phyloP scores from a whole-genome alignment of 1,140 invertebrate genomes.

The Olivierus martensii region DNA sequence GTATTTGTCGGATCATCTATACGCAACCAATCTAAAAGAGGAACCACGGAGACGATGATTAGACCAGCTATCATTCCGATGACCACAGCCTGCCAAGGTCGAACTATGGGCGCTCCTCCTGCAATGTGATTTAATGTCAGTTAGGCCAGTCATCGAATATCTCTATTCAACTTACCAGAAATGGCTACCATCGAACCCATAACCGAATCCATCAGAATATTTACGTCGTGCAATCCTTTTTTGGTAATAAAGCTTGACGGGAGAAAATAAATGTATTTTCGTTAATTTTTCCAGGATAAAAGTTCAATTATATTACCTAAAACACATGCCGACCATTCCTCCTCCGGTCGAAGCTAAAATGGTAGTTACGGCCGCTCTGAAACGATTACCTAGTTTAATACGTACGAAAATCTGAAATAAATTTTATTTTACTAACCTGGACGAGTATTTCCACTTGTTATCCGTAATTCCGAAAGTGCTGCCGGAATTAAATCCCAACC shows the following conservation, averaged over 20 bases:
- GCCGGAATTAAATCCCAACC: slow-evolving; percentile 33
- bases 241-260: slow-evolving; percentile 14
- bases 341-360: slow-evolving; percentile 25
- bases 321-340: slow-evolving; percentile 24
- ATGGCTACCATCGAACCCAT: slow-evolving; percentile 23
- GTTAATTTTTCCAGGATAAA: neutral
- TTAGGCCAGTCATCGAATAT: too few species aligned
- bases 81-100: slow-evolving; percentile 17
- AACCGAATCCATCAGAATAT: slow-evolving; percentile 19
- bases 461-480: slow-evolving; percentile 31
- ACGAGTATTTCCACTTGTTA: slow-evolving; percentile 32
- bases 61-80: slow-evolving; percentile 17
- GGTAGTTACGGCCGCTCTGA: slow-evolving; percentile 25
- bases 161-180: slow-evolving; percentile 15
- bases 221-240: slow-evolving; percentile 20
- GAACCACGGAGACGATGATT: slow-evolving; percentile 13
- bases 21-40: slow-evolving; percentile 13
- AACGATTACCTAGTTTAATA: neutral
- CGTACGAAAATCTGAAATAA: neutral
- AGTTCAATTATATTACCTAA: slow-evolving; percentile 20
- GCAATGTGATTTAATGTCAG: too few species aligned
- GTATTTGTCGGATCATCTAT: slow-evolving; percentile 23
- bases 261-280: neutral
- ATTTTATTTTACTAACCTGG: slow-evolving; percentile 23
- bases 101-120: slow-evolving; percentile 20